Evolutionary conservation across 2,888 invertebrate species (phyloP), one percentile per base, ranked within the genome.

Genomic region (Rhynchonema sp.): DNA sequence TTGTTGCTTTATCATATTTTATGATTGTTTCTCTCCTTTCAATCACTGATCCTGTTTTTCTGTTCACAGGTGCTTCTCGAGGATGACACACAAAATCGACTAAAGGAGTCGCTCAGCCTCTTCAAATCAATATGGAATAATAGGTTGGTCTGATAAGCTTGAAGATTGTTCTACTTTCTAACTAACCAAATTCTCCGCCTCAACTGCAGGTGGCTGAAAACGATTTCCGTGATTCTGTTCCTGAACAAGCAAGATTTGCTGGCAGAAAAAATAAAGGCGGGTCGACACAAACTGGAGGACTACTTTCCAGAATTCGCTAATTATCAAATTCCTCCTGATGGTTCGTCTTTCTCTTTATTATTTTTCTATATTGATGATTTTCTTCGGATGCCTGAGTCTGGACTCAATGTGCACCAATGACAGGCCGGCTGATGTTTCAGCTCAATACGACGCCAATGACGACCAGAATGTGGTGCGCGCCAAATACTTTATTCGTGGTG

Each of bases 91-190:
- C 94, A 96, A 81, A 92, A 98, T 81, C 83, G 96, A 74, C 84
- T 98, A 73, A 81, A 87, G 73, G 98, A 99, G 81, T 94, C 92
- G 72, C 84, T 99, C 74, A 92, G 96, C 74, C 84, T 99, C 72
- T 99, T 99, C 82, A 92, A 88, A 82, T 94, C 91, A 80, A 98
- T 99, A 82, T 99, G 98, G 98, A 98, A 96, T 79, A 99, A 99
- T 80, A 85, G 90, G 88, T 62, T 28, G 3, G 25, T 38, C 20
- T n/a, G n/a, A n/a, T n/a, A n/a, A n/a, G n/a, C n/a, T n/a, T n/a
- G n/a, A n/a, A n/a, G n/a, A n/a, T n/a, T n/a, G n/a, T n/a, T n/a
- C n/a, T n/a, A n/a, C n/a, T n/a, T n/a, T n/a, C n/a, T n/a, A n/a
- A n/a, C n/a, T n/a, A n/a, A n/a, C n/a, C n/a, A n/a, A n/a, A n/a